phyloP scores from a whole-genome alignment of 2,113 vertebrate species.

The Myotis davidii region DNA sequence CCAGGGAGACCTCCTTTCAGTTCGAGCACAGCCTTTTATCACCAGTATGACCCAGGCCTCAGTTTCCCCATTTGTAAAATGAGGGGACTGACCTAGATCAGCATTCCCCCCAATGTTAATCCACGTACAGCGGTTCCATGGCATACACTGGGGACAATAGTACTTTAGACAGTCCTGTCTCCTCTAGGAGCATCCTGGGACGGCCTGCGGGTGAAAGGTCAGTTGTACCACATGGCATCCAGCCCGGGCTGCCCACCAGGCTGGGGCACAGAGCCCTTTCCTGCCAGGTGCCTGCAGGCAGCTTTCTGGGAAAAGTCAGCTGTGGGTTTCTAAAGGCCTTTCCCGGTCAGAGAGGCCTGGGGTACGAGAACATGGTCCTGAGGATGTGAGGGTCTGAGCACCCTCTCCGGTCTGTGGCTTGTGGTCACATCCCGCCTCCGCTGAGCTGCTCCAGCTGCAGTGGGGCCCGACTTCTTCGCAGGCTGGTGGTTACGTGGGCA shows the following conservation, averaged over 20 bases:
- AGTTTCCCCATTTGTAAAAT: neutral
- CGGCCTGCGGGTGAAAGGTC: neutral
- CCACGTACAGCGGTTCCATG: rapidly evolving
- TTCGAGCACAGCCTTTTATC: neutral
- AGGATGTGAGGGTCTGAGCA: neutral
- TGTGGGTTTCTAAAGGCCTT: neutral
- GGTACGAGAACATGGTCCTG: neutral
- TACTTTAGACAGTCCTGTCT: neutral
- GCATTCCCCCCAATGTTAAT: neutral
- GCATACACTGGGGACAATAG: neutral
- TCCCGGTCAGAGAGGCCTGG: neutral
- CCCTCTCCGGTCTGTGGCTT: neutral
- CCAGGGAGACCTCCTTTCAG: neutral
- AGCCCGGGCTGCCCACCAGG: neutral
- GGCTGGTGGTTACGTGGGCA: neutral
- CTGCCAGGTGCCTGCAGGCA: neutral
- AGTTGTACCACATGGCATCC: rapidly evolving
- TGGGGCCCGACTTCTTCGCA: neutral
- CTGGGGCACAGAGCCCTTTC: neutral
- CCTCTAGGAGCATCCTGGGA: neutral
- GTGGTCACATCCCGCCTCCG: neutral
- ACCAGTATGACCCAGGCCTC: neutral
- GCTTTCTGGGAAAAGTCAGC: neutral
- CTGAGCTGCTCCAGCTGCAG: neutral
- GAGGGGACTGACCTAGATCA: neutral